Base-by-base conservation (phyloP, 2,888 invertebrate species). In the Tridacna crocea region DNA sequence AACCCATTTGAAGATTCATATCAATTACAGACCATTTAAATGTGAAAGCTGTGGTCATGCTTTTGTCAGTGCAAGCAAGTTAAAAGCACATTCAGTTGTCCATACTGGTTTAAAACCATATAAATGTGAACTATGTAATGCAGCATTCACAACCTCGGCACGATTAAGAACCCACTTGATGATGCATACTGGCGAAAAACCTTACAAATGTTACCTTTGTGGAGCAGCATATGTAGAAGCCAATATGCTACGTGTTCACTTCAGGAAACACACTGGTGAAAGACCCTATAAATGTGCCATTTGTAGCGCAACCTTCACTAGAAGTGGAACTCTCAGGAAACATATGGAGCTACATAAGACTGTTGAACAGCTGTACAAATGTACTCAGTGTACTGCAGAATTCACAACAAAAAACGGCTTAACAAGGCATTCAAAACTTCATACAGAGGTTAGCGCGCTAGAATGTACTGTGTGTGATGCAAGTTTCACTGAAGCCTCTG, bases 121-220 rank as follows among this genome's bases (percentile, higher is more conserved):
- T 55, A 55, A 55, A 55, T 55, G 55, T 55, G 55, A 55, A n/a
- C 55, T 55, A 17, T 55, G 55, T n/a, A n/a, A n/a, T 55, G 55
- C 55, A 55, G 55, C 55, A 55, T 55, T 55, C 55, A 55, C 17
- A n/a, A 55, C 55, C 4, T n/a, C 17, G 10, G n/a, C 19, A 3
- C n/a, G n/a, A 19, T 55, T 55, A n/a, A 55, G 19, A 19, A n/a
- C n/a, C 17, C 55, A 55, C n/a, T 4, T 19, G 1, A 55, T 19
- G 55, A 55, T 19, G 55, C 55, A 55, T 55, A 19, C n/a, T 19
- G 55, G 36, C 8, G 36, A 55, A 55, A 55, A 55, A 55, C 55
- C 55, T 6, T 55, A 19, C 55, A 55, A 55, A 55, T 55, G 55
- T 55, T n/a, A 55, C n/a, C 55, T 55, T 6, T 55, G 55, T n/a